These are phyloP conservation scores for Eurystomus gularis DNA, from an alignment of 2,113 vertebrate genomes.

Conservation along the genomic window DNA sequence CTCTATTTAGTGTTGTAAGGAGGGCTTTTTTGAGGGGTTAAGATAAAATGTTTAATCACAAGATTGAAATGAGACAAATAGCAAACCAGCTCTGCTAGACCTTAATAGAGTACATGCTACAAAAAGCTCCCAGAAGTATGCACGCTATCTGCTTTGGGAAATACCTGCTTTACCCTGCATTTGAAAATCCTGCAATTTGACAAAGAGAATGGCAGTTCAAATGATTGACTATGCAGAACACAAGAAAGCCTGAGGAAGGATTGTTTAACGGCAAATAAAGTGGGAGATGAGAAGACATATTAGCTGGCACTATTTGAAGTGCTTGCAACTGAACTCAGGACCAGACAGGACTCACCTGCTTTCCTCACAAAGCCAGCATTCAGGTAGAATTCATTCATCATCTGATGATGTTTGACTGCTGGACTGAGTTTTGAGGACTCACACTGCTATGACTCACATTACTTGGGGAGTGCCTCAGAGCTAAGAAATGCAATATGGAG, in stretches of 20 bases:
- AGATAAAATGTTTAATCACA: conserved; percentile 58
- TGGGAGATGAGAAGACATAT: not conserved
- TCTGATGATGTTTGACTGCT: not conserved
- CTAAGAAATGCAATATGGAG: not conserved
- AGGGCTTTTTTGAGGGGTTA: conserved; percentile 15
- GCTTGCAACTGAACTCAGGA: not conserved
- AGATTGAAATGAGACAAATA: conserved; percentile 41
- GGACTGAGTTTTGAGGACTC: not conserved
- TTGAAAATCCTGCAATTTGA: conserved; percentile 57
- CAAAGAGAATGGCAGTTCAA: conserved; percentile 42
- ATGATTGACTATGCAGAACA: not conserved
- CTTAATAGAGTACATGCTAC: conserved; percentile 29
- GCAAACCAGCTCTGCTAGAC: conserved; percentile 13
- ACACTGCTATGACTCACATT: not conserved
- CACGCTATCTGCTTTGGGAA: conserved; percentile 56
- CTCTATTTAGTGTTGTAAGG: not conserved
- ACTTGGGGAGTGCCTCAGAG: not conserved
- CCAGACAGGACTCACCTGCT: conserved; percentile 25
- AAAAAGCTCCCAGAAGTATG: conserved; percentile 47
- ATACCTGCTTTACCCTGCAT: conserved; percentile 46
- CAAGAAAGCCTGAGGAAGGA: conserved; percentile 35
- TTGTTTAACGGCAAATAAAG: not conserved
- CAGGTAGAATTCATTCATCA: not conserved
- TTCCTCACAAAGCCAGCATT: not conserved
- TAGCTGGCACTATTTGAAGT: not conserved